Percentiles rank a stretch among this genome's conserved stretches.
These are phyloP conservation scores for Cerastoderma edule DNA, from an alignment of 2,888 invertebrate genomes.

Conservation along the genomic window DNA sequence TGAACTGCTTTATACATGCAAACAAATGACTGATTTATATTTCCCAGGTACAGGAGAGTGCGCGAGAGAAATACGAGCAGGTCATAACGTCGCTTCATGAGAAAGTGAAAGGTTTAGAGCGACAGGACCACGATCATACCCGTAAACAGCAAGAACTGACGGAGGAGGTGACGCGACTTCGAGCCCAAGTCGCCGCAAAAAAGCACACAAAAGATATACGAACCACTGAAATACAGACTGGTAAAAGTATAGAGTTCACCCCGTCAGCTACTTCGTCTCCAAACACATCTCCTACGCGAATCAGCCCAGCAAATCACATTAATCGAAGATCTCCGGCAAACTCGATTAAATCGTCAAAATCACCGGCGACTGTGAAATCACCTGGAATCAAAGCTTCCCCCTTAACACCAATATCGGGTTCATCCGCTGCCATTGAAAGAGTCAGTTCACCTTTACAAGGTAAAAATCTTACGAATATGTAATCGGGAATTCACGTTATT, in stretches of 20 bases:
- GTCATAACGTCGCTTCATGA: slow-evolving; percentile 68
- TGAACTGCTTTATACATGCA: too few species aligned
- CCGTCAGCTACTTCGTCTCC: slow-evolving; percentile 64
- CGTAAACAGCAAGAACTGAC: slow-evolving; percentile 66
- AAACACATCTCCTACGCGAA: slow-evolving; percentile 55
- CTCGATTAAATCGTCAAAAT: slow-evolving; percentile 37
- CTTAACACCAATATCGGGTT: slow-evolving; percentile 22
- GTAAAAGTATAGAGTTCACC: slow-evolving; percentile 56
- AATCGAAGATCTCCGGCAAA: slow-evolving; percentile 48
- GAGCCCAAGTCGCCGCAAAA: slow-evolving; percentile 58
- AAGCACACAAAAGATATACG: slow-evolving; percentile 45
- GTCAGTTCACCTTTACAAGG: slow-evolving; percentile 26
- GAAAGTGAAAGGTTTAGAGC: slow-evolving; percentile 65
- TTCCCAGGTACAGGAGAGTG: slow-evolving; percentile 70
- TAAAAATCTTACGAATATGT: too few species aligned
- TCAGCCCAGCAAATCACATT: slow-evolving; percentile 45
- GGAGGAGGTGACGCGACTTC: slow-evolving; percentile 65
- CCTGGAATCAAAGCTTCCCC: slow-evolving; percentile 37
- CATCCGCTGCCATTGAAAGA: slow-evolving; percentile 28
- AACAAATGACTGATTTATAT: neutral
- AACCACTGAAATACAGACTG: slow-evolving; percentile 57
- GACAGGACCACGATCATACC: slow-evolving; percentile 64
- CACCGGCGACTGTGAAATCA: slow-evolving; percentile 29
- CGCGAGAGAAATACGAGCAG: slow-evolving; percentile 71
- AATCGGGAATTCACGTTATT: too few species aligned